Percentiles rank a stretch among this genome's conserved stretches.
Evolutionary conservation across 1,140 invertebrate genomes (phyloP).

Genomic region (Drosophila bocqueti): DNA sequence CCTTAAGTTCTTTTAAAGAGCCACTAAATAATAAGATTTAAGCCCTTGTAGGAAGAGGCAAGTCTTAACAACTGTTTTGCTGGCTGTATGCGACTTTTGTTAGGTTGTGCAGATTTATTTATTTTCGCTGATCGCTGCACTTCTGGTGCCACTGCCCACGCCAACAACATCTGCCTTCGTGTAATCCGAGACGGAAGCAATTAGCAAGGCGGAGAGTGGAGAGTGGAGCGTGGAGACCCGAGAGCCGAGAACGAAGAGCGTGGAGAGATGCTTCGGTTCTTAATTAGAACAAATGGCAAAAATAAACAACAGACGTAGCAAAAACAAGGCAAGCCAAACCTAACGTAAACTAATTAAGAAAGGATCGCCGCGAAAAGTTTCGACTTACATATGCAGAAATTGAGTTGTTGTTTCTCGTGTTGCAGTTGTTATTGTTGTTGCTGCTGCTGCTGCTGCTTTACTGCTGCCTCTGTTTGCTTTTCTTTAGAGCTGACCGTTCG

Average conservation of each 20-base stretch:
- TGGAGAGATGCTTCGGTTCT: slow-evolving; percentile 40
- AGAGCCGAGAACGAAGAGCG: neutral
- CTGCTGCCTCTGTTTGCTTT: slow-evolving; percentile 22
- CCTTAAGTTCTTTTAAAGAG: neutral
- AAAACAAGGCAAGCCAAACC: slow-evolving; percentile 46
- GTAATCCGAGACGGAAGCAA: slow-evolving; percentile 51
- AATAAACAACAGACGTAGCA: slow-evolving; percentile 57
- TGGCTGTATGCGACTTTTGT: neutral
- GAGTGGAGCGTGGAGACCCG: neutral
- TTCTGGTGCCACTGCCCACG: slow-evolving; percentile 15
- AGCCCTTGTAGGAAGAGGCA: neutral
- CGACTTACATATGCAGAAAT: slow-evolving; percentile 77
- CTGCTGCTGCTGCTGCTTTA: slow-evolving; percentile 6
- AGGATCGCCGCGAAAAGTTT: slow-evolving; percentile 61
- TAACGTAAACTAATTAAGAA: slow-evolving; percentile 74
- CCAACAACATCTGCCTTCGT: slow-evolving; percentile 15
- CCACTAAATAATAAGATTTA: neutral
- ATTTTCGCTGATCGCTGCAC: slow-evolving; percentile 26
- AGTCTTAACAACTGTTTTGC: neutral
- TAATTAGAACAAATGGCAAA: slow-evolving; percentile 77
- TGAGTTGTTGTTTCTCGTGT: slow-evolving; percentile 60
- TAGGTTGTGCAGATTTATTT: slow-evolving; percentile 4
- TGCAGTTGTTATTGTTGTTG: slow-evolving; percentile 31
- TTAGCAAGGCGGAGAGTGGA: slow-evolving; percentile 26
- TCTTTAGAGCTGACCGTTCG: slow-evolving; percentile 20